A percentile compares a stretch with the other conserved stretches of the same genome.
Conservation (phyloP, 2,797 vertebrate species). For the Telmatherina bonti region DNA sequence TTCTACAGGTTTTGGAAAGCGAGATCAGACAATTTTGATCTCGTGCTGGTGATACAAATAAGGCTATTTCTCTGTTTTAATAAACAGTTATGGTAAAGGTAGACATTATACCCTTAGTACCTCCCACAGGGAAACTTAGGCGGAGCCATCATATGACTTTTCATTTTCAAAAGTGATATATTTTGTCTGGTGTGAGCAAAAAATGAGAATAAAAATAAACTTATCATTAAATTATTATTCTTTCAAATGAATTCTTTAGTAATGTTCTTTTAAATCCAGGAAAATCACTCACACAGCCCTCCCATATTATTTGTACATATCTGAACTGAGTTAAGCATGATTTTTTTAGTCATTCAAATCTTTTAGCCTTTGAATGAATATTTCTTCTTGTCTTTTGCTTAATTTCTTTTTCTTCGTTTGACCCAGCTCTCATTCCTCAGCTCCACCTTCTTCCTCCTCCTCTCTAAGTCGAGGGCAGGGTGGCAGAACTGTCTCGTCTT, state of each 20-base stretch:
- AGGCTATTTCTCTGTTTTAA: neutral
- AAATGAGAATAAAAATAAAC: too few relatives aligned
- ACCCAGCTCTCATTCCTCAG: slow-evolving; percentile 43
- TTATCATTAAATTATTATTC: too few relatives aligned
- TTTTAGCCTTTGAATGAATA: slow-evolving; percentile 22
- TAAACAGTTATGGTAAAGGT: neutral
- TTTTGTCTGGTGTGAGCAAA: neutral
- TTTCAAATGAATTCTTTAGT: too few relatives aligned
- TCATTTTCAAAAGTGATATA: neutral
- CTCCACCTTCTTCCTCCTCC: slow-evolving; percentile 61
- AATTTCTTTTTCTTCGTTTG: slow-evolving; percentile 40
- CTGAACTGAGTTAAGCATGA: neutral
- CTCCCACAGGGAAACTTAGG: neutral
- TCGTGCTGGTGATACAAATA: neutral
- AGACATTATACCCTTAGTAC: neutral
- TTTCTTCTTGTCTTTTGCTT: slow-evolving; percentile 35
- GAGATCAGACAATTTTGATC: neutral
- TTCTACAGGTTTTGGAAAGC: neutral
- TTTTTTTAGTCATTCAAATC: slow-evolving; percentile 13
- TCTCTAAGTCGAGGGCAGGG: slow-evolving; percentile 60
- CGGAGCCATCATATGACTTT: neutral
- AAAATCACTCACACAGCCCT: neutral
- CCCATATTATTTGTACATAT: neutral
- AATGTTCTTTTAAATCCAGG: neutral
- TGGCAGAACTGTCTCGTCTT: slow-evolving; percentile 72